These are phyloP conservation scores for Uromys caudimaculatus DNA, from an alignment of 2,797 vertebrate genomes.

Conservation along the genomic window DNA sequence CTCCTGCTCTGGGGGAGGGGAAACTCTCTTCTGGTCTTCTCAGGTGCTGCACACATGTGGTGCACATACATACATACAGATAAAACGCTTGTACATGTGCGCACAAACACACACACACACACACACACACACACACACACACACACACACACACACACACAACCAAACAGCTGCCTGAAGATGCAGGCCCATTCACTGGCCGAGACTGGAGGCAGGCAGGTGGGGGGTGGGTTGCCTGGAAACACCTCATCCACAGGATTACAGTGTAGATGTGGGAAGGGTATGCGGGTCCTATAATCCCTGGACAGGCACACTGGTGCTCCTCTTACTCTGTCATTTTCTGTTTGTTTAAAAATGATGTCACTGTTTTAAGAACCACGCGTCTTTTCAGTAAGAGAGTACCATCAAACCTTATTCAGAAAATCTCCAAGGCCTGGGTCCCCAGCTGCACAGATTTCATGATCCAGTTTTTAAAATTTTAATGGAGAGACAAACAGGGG, in stretches of 20 bases:
- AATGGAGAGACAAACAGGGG: conserved; percentile 42
- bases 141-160: neutral
- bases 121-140: neutral
- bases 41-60: neutral
- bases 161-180: rapidly evolving
- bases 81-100: neutral
- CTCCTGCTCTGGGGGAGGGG: neutral
- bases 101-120: neutral
- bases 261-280: rapidly evolving
- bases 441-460: conserved; percentile 62
- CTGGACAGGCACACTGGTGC: neutral
- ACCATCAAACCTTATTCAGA: neutral
- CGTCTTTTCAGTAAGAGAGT: neutral
- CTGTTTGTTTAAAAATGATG: neutral
- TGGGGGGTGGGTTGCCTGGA: neutral
- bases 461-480: conserved; percentile 46
- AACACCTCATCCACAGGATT: neutral
- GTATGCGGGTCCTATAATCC: neutral
- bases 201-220: rapidly evolving
- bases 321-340: neutral
- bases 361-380: neutral
- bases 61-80: neutral
- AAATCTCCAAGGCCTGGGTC: conserved; percentile 5
- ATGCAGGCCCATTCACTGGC: neutral
- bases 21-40: neutral